These are phyloP conservation scores for Meandrusa payeni DNA, from an alignment of 2,888 invertebrate species.

Conservation along the genomic window DNA sequence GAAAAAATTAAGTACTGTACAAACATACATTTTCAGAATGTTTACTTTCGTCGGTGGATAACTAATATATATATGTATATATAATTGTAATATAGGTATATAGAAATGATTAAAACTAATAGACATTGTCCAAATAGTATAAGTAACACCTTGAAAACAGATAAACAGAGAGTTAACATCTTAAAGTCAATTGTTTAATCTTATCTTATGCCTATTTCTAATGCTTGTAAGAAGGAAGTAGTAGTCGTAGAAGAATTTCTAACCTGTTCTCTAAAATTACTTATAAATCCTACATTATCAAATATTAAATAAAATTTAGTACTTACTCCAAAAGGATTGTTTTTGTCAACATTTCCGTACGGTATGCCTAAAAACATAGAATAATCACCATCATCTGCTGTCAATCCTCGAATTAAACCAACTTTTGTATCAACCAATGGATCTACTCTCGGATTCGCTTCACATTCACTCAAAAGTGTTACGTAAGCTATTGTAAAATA, in stretches of 20 bases:
- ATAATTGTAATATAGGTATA: not conserved
- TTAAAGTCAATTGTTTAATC: too few species aligned
- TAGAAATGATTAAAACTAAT: not conserved
- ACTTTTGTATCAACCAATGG: conserved; percentile 32
- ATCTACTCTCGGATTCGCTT: conserved; percentile 7
- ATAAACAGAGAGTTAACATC: too few species aligned
- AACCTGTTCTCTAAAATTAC: too few species aligned
- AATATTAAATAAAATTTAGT: too few species aligned
- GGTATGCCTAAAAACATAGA: conserved; percentile 45
- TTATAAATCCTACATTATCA: too few species aligned
- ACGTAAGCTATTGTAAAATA: too few species aligned
- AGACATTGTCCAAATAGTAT: not conserved
- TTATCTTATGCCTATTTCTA: too few species aligned
- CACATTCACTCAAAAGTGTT: not conserved
- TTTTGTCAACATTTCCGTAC: conserved; percentile 36
- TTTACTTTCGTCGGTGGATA: not conserved
- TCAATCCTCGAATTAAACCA: conserved; percentile 37
- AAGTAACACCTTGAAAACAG: too few species aligned
- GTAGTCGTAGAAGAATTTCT: too few species aligned
- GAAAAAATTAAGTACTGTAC: not conserved
- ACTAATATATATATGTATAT: not conserved
- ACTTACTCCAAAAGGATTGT: conserved; percentile 46
- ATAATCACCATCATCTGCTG: conserved; percentile 39
- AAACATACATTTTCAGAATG: not conserved
- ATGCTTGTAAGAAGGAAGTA: too few species aligned